Conservation (phyloP, 2,113 vertebrate genomes). For the Bungarus multicinctus region DNA sequence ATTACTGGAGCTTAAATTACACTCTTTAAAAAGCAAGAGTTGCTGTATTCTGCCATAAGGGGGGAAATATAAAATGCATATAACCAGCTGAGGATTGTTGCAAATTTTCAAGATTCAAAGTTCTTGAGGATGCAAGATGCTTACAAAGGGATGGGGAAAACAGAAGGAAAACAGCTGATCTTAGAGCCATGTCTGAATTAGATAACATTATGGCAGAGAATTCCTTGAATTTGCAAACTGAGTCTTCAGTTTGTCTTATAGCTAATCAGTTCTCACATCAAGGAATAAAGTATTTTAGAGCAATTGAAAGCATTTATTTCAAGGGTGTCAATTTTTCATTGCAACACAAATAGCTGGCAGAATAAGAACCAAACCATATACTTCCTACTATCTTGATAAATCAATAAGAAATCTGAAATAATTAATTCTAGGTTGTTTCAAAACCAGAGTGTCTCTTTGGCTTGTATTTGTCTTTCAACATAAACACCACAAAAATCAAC, state of each 20-base stretch:
- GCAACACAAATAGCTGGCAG: neutral
- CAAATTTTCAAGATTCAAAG: neutral
- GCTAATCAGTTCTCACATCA: neutral
- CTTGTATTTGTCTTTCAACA: neutral
- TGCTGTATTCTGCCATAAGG: neutral
- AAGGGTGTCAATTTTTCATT: neutral
- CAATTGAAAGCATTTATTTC: neutral
- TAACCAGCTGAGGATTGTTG: neutral
- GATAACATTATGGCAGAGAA: neutral
- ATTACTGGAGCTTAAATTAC: neutral
- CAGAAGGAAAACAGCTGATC: neutral
- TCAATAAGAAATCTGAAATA: neutral
- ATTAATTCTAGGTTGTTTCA: neutral
- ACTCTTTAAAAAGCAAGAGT: neutral
- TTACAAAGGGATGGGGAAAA: neutral
- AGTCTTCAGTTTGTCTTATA: neutral
- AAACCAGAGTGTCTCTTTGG: neutral
- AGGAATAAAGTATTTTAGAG: neutral
- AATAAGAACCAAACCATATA: neutral
- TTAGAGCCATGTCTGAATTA: neutral
- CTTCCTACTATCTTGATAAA: neutral
- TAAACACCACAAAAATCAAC: neutral
- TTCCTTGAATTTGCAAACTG: neutral
- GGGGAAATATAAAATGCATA: neutral
- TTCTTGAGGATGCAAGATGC: neutral